Percentiles rank a stretch among this genome's conserved stretches.
Conservation (phyloP, 2,797 vertebrate species). For the Fistularia tabacaria region DNA sequence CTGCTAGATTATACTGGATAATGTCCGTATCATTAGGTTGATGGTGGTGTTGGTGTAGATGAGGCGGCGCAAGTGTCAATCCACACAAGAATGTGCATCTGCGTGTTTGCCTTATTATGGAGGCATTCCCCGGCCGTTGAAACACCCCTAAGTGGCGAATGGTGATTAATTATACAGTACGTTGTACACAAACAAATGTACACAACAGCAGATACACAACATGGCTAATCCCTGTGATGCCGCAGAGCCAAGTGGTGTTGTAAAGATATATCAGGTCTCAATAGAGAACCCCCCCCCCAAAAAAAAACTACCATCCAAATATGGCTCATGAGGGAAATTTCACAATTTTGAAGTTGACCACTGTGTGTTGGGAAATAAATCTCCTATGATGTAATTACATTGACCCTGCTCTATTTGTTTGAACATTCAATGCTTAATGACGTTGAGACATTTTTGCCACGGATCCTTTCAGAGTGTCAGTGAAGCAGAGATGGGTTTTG, state of each 20-base stretch:
- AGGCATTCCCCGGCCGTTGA: conserved; percentile 43
- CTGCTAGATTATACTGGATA: conserved; percentile 73
- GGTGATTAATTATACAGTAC: conserved; percentile 58
- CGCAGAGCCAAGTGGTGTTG: no score
- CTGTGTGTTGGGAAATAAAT: neutral
- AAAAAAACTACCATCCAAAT: no score
- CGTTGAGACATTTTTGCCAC: conserved; percentile 9
- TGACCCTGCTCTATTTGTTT: neutral
- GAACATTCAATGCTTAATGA: neutral
- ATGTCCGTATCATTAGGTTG: conserved; percentile 70
- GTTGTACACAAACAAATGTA: conserved; percentile 57
- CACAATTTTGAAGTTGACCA: neutral
- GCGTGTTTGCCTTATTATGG: conserved; percentile 35
- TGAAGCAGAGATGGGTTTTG: conserved; percentile 27
- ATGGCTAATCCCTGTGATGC: neutral
- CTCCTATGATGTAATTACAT: neutral
- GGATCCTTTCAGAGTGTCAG: conserved; percentile 19
- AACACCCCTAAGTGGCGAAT: conserved; percentile 57
- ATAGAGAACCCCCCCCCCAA: no score
- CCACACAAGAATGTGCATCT: conserved; percentile 20
- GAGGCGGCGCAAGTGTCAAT: conserved; percentile 31
- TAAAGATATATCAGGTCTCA: no score
- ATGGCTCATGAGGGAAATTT: no score
- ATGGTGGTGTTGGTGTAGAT: conserved; percentile 49
- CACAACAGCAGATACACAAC: conserved; percentile 46